Conservation (phyloP, 1,140 invertebrate species). For the Drosophila ohnishii region DNA sequence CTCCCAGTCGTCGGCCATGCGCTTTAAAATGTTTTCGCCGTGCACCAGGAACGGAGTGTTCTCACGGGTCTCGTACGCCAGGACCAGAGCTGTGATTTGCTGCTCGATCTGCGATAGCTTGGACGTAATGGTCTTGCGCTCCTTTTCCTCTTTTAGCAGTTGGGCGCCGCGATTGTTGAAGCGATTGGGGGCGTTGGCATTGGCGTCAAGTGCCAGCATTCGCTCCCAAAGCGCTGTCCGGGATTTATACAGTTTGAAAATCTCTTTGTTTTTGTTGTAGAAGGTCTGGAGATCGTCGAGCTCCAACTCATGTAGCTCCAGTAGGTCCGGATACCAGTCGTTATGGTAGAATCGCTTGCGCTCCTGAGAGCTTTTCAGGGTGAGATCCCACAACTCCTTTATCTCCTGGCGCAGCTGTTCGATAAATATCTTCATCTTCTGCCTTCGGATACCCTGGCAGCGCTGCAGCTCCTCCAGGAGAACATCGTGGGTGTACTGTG, state of each 20-base stretch:
- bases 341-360: slow-evolving; percentile 86
- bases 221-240: slow-evolving; percentile 87
- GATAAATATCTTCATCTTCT: slow-evolving; percentile 88
- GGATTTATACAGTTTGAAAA: slow-evolving; percentile 87
- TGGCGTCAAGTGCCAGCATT: slow-evolving; percentile 88
- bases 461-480: slow-evolving; percentile 86
- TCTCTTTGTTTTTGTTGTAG: slow-evolving; percentile 87
- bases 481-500: slow-evolving; percentile 83
- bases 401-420: slow-evolving; percentile 88
- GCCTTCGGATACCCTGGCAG: slow-evolving; percentile 86
- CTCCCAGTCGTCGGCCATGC: slow-evolving; percentile 85
- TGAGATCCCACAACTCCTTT: slow-evolving; percentile 88
- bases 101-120: slow-evolving; percentile 88
- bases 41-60: slow-evolving; percentile 85
- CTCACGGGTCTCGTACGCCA: slow-evolving; percentile 84
- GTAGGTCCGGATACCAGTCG: slow-evolving; percentile 88
- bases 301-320: slow-evolving; percentile 90
- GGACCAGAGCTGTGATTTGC: slow-evolving; percentile 84
- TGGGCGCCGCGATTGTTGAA: slow-evolving; percentile 93
- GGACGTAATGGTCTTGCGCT: slow-evolving; percentile 87
- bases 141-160: slow-evolving; percentile 92
- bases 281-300: slow-evolving; percentile 87
- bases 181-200: slow-evolving; percentile 89
- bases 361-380: slow-evolving; percentile 86
- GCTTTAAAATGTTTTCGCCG: slow-evolving; percentile 85